A percentile compares a stretch with the other conserved stretches of the same genome.
Conservation (phyloP, 2,113 vertebrate genomes). For the Podocnemis expansa region DNA sequence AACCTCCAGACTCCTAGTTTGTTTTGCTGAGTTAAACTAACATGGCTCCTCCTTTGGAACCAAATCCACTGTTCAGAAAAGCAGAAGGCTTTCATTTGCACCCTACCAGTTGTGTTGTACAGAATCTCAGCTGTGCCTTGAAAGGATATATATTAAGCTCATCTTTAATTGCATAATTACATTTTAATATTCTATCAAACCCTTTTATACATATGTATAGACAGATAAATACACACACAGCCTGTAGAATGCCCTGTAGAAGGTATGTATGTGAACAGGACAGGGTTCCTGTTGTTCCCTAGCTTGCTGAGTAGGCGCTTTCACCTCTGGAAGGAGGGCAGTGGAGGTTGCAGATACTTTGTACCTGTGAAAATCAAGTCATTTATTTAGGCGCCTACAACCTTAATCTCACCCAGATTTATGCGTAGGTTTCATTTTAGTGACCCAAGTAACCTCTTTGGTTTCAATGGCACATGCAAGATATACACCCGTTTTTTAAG, state of each 20-base stretch:
- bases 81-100: not conserved
- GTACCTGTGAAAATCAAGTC: not conserved
- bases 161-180: not conserved
- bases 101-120: not conserved
- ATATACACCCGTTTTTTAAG: not conserved
- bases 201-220: not conserved
- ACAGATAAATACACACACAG: not conserved
- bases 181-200: not conserved
- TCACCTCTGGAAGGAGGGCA: not conserved
- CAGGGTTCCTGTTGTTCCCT: not conserved
- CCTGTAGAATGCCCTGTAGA: not conserved
- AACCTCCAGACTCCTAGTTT: too few relatives aligned
- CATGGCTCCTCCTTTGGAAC: too few relatives aligned
- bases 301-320: not conserved
- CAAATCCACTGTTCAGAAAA: not conserved
- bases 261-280: accelerated
- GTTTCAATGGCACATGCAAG: not conserved
- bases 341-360: not conserved
- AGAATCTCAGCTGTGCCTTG: not conserved
- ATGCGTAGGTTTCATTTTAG: not conserved
- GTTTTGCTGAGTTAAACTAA: too few relatives aligned
- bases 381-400: not conserved
- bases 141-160: not conserved
- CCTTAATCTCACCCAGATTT: not conserved
- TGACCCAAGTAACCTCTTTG: not conserved